These are phyloP conservation scores for Stratiomys singularior DNA, from an alignment of 2,888 invertebrate genomes.

Conservation along the genomic window DNA sequence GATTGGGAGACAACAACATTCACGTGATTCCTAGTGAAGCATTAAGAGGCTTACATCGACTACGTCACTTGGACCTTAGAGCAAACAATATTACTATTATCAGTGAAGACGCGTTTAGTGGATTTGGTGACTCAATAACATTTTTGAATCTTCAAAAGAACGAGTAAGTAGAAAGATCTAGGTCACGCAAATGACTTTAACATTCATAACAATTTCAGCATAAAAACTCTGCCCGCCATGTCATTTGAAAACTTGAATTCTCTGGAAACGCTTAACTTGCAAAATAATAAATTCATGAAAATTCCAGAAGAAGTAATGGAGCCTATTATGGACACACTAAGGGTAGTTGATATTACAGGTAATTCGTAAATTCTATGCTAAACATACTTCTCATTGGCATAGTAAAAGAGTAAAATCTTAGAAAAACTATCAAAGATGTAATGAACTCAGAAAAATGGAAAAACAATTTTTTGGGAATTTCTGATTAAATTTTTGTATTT, in stretches of 20 bases:
- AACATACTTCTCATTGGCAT: no score
- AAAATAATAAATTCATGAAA: slow-evolving; percentile 86
- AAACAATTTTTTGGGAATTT: no score
- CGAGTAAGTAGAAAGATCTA: slow-evolving; percentile 72
- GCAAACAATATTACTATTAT: slow-evolving; percentile 87
- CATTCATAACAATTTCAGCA: slow-evolving; percentile 72
- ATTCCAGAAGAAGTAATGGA: slow-evolving; percentile 91
- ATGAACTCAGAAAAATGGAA: no score
- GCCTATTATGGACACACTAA: slow-evolving; percentile 85
- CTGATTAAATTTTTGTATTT: no score
- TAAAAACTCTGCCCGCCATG: slow-evolving; percentile 82
- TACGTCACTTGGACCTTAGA: slow-evolving; percentile 88
- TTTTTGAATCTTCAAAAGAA: slow-evolving; percentile 92
- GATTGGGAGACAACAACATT: slow-evolving; percentile 88
- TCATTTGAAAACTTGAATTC: slow-evolving; percentile 91
- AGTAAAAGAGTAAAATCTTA: no score
- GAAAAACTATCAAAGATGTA: no score
- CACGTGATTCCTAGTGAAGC: slow-evolving; percentile 88
- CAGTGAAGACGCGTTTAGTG: slow-evolving; percentile 86
- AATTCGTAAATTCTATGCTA: slow-evolving; percentile 57
- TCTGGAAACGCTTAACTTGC: slow-evolving; percentile 85
- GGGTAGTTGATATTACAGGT: slow-evolving; percentile 91
- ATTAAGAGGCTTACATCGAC: slow-evolving; percentile 81
- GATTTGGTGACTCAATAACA: slow-evolving; percentile 91
- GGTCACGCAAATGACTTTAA: background rate